Base-by-base conservation (phyloP, 2,888 invertebrate genomes). In the Epinotia brunnichana region DNA sequence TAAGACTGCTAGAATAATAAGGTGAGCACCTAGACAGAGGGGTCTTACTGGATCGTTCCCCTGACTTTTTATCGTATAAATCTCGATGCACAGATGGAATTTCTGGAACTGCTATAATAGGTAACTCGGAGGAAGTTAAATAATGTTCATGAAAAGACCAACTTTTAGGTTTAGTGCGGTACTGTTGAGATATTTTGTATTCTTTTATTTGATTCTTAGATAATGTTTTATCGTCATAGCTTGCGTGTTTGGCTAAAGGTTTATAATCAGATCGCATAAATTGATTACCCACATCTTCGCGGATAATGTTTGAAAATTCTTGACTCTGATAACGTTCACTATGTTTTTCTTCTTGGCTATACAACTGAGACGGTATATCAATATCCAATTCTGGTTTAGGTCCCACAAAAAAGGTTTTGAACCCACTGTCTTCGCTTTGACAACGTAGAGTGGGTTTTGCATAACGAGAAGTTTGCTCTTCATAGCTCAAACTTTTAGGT, bases 1-100 rank as follows among this genome's bases (percentile, higher is more conserved):
- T 96, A 54, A 96, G 88, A 80, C 96, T 96, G 81, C 96, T 96
- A 39, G 96, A 96, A 85, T 96, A 96, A 83, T 96, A 96, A 0
- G 96, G 96, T 1, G 96, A 96, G 81, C 96, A 96, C 82, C 96
- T 95, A 0, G 95, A 94, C 41, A 96, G 85, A 77, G 94, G 94
- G 17, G 93, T 93, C 81, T 94, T 94, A 54, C 90, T 94, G 70
- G 94, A 94, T 70, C 92, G 83, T 63, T 93, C 93, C 13, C 77
- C 81, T 2, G 85, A 85, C 75, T 86, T 94, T 81, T 81, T 94
- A 83, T 87, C 94, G 82, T 83, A 91, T 79, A 86, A 86, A 85
- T 90, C 94, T 85, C 88, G 87, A 76, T 91, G 90, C 54, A 83
- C 94, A 78, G 83, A 90, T 78, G 88, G 92, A 85, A 92, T 80